phyloP scores from a whole-genome alignment of 2,797 vertebrate genomes.

The Aplochiton taeniatus region DNA sequence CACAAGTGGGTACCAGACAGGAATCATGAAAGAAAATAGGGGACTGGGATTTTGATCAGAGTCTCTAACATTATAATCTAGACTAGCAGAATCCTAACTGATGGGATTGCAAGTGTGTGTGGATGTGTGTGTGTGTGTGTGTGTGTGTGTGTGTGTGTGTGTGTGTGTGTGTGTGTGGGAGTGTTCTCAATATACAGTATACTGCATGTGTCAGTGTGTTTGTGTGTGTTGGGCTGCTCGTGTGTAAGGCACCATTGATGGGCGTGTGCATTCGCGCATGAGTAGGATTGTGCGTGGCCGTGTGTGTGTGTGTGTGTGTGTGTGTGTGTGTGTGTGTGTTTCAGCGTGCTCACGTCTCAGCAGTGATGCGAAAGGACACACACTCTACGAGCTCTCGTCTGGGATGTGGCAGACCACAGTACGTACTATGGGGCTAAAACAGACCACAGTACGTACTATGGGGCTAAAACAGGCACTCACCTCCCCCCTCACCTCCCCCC shows the following conservation, averaged over 20 bases:
- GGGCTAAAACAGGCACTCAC: too few relatives aligned
- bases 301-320: background rate
- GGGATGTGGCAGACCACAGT: background rate
- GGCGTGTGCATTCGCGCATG: background rate
- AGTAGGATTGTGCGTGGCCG: background rate
- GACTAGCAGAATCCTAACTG: background rate
- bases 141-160: background rate
- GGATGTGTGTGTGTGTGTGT: background rate
- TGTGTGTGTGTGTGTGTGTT: background rate
- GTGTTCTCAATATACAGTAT: too few relatives aligned
- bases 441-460: background rate
- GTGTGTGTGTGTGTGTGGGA: too few relatives aligned
- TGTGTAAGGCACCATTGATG: background rate
- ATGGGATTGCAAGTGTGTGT: background rate
- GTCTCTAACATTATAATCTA: too few relatives aligned
- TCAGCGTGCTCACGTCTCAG: background rate
- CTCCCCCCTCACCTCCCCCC: background rate
- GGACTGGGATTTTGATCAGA: too few relatives aligned
- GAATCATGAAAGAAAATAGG: too few relatives aligned
- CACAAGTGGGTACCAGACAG: background rate
- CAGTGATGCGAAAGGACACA: conserved; percentile 1
- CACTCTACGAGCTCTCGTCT: background rate
- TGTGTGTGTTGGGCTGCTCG: background rate
- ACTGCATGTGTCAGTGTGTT: background rate
- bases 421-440: background rate